These are phyloP conservation scores for Stegastes partitus DNA, from an alignment of 2,113 vertebrate genomes.

Conservation along the genomic window DNA sequence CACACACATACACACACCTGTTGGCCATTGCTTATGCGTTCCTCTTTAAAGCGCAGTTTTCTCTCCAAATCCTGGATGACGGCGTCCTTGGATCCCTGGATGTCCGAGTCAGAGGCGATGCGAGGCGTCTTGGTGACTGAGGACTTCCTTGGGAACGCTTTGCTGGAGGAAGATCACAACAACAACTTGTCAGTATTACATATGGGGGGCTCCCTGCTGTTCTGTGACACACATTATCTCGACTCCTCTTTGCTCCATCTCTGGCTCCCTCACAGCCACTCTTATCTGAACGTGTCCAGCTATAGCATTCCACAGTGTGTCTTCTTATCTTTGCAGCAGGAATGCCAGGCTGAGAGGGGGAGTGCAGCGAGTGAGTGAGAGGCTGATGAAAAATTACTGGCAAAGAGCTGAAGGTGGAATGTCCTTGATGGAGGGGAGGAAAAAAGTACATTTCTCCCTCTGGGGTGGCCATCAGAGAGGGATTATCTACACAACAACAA, in stretches of 20 bases:
- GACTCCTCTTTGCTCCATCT: not conserved
- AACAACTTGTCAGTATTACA: constrained; percentile 15
- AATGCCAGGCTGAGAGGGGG: constrained; percentile 63
- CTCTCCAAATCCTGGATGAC: constrained; percentile 98
- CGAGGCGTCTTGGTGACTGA: constrained; percentile 86
- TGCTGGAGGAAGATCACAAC: constrained; percentile 65
- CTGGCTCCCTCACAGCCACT: constrained; percentile 2
- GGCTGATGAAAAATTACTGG: constrained; percentile 64
- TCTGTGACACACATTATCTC: constrained; percentile 18
- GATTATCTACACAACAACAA: constrained; percentile 20
- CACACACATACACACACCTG: constrained; percentile 73
- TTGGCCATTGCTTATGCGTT: constrained; percentile 95
- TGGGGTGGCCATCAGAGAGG: constrained; percentile 24
- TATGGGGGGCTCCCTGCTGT: not conserved
- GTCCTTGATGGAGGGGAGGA: constrained; percentile 25
- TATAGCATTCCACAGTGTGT: constrained; percentile 57
- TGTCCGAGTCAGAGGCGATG: constrained; percentile 93
- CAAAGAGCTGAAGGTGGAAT: constrained; percentile 57
- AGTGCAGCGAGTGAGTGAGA: constrained; percentile 30
- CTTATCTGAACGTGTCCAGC: constrained; percentile 70
- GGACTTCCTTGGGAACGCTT: constrained; percentile 92
- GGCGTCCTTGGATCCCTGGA: constrained; percentile 97
- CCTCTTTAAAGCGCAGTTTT: constrained; percentile 98
- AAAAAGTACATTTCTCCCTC: not conserved
- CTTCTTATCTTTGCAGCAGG: constrained; percentile 75